phyloP scores from a whole-genome alignment of 2,113 vertebrate species.

The Brachypteracias leptosomus region DNA sequence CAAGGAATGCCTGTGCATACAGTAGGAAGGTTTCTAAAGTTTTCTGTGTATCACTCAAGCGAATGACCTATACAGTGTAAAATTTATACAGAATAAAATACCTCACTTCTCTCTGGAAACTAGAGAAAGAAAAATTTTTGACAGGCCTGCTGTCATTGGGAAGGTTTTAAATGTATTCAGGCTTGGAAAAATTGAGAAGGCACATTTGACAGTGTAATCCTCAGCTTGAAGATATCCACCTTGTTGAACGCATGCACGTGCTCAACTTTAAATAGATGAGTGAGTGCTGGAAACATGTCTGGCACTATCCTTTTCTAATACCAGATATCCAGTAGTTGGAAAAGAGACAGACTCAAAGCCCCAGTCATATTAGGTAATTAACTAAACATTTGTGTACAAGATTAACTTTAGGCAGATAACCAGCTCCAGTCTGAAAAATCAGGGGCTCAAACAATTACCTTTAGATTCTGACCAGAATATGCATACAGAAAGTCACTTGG shows the following conservation, averaged over 20 bases:
- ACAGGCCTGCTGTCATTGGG: background rate
- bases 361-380: background rate
- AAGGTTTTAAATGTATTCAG: background rate
- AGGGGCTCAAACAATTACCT: background rate
- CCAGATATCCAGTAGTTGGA: background rate
- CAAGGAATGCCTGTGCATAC: background rate
- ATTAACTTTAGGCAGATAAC: background rate
- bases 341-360: background rate
- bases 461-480: background rate
- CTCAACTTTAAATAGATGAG: background rate
- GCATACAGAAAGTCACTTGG: background rate
- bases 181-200: constrained; percentile 31
- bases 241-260: background rate
- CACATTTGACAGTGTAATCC: constrained; percentile 12
- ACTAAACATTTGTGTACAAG: background rate
- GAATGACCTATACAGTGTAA: background rate
- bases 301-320: background rate
- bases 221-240: constrained; percentile 3
- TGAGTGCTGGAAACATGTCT: constrained; percentile 4
- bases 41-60: background rate
- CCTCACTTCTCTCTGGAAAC: background rate
- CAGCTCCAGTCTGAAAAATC: background rate
- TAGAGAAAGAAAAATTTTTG: background rate
- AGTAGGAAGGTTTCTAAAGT: background rate
- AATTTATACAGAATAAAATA: background rate